Base-by-base conservation (phyloP, 2,888 invertebrate species). In the Anorthoa munda region DNA sequence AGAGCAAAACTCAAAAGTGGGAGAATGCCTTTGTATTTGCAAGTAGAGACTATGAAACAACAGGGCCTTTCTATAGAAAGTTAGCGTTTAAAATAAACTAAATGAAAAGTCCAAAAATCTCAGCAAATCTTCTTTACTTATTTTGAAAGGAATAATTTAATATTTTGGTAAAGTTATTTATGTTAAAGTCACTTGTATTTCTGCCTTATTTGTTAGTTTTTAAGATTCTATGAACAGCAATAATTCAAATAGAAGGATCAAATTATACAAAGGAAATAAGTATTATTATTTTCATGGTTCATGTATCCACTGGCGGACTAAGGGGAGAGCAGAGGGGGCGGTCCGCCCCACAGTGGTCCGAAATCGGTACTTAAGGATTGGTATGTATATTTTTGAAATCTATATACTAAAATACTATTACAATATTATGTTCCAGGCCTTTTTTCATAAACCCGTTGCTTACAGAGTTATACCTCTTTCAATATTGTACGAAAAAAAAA, bases 1-100 rank as follows among this genome's bases (percentile, higher is more conserved):
- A 89, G 96, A 70, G 91, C 93, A 46, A 96, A 96, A 77, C 73
- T 94, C 2, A 90, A 86, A 71, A 91, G 91, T 81, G 96, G 96
- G 0, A 89, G 94, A 77, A 91, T 91, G 87, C 96, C 96, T 2
- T 72, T 95, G 61, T 96, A 96, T 85, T 90, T 95, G 56, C 92
- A 93, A 82, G 86, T 93, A 0, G 92, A 94, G 65, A 87, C 79
- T 65, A 91, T 92, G 86, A 87, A 92, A 67, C 83, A 91, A 65
- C 82, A 87, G 65, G 89, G 85, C n/a, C 79, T 82, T 73, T 72
- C 80, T 21, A 73, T 66, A 56, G 82, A 82, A 50, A 82, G 66
- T 60, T 79, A 61, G 79, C 53, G 12, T 31, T 23, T 60, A 31
- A 23, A 53, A 23, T 55, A 55, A 23, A 23, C 23, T 1, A 55